phyloP scores from a whole-genome alignment of 2,113 vertebrate species.

The Sardina pilchardus region DNA sequence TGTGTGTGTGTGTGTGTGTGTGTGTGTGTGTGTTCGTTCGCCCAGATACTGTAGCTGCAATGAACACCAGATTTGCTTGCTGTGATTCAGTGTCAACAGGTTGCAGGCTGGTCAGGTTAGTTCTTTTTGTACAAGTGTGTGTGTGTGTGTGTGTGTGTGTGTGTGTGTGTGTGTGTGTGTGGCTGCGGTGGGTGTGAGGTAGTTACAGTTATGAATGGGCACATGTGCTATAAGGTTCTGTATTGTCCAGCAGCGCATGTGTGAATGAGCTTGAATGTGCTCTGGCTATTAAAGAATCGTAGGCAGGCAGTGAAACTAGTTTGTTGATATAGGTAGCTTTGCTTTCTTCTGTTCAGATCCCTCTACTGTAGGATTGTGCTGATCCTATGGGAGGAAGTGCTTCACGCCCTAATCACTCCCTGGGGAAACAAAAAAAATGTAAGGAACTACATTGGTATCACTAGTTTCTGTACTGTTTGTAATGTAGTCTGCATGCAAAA shows the following conservation, averaged over 20 bases:
- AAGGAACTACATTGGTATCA: slow-evolving; percentile 30
- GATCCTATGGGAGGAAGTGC: slow-evolving; percentile 40
- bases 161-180: background rate
- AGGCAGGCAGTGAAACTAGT: background rate
- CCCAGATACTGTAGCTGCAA: background rate
- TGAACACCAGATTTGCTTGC: background rate
- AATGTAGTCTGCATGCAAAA: background rate
- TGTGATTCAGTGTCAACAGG: background rate
- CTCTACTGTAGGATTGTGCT: slow-evolving; percentile 23
- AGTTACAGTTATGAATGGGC: too few relatives aligned
- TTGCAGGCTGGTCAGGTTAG: background rate
- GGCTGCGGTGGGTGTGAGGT: background rate
- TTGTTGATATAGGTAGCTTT: background rate
- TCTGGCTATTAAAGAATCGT: too few relatives aligned
- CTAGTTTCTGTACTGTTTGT: background rate
- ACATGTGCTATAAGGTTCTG: too few relatives aligned
- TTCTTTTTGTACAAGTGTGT: background rate
- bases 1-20: slow-evolving; percentile 3
- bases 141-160: background rate
- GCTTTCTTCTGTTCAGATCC: background rate
- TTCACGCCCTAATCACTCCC: slow-evolving; percentile 34
- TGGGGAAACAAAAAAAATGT: slow-evolving; percentile 27
- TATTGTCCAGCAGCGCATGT: too few relatives aligned
- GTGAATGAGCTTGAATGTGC: too few relatives aligned
- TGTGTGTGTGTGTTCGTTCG: slow-evolving; percentile 24